Evolutionary conservation across 2,113 vertebrate genomes (phyloP), one percentile per base, ranked within the genome.

Genomic region (Cyanoramphus novaezelandiae): DNA sequence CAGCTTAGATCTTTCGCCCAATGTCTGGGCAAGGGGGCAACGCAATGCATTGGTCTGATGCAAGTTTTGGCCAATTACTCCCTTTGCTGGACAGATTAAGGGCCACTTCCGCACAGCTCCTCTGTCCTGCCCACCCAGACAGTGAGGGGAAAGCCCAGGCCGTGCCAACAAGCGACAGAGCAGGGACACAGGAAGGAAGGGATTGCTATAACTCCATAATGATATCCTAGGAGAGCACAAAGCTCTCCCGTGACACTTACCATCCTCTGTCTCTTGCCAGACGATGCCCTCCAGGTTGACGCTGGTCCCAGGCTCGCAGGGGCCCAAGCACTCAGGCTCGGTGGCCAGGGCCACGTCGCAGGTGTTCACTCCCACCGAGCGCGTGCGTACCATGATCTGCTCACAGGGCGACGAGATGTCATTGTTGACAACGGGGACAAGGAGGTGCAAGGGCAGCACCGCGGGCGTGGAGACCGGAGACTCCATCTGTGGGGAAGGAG

Each of bases 311-410:
- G 99, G 99, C 95, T 99, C 99, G 15, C 99, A 99, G 85, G 99
- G 99, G 64, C 99, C 99, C 98, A 99, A 96, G 97, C 99, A 99
- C 97, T 99, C 99, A 0, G 99, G 99, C 90, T 99, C 99, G 0
- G 99, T 99, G 75, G 99, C 99, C 96, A 99, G 97, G 80, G 99
- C 99, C 97, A 99, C 99, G 1, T 99, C 99, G 2, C 99, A 99
- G 21, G 99, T 99, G 97, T 99, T 99, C 85, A 99, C 99, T 7
- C 99, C 99, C 85, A 99, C 99, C 0, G 99, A 99, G 82, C 99
- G 99, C 8, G 99, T 99, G 72, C 99, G 99, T 75, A 99, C 99
- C 99, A 99, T 99, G 97, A 99, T 99, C 98, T 99, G 99, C 98
- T 99, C 99, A 4, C 99, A 99, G 2, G 99, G 99, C 1, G 99